Evolutionary conservation across 2,113 vertebrate species (phyloP).

Genomic region (Azemiops feae): DNA sequence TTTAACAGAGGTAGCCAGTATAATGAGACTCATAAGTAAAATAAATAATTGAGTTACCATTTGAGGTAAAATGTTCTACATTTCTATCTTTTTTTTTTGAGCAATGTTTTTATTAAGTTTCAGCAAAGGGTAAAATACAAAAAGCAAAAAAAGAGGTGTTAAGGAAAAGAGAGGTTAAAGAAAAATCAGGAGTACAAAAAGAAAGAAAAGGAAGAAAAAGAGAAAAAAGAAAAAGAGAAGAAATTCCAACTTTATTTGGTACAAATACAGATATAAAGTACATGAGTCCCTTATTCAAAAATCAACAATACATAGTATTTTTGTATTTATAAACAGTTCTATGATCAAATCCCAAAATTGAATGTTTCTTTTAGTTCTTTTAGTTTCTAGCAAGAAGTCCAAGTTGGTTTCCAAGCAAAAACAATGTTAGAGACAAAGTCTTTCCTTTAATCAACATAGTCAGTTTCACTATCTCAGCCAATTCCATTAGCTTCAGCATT

Average conservation of each 20-base stretch:
- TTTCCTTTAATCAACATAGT: not conserved
- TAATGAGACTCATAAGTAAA: not conserved
- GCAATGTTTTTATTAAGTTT: not conserved
- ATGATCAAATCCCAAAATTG: not conserved
- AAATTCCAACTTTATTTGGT: not conserved
- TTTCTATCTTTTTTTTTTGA: not conserved
- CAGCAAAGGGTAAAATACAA: not conserved
- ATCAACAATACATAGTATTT: not conserved
- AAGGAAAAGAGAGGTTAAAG: not conserved
- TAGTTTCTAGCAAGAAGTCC: not conserved
- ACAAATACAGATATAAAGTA: not conserved
- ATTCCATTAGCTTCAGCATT: not conserved
- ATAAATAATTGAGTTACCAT: not conserved
- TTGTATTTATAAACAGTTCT: not conserved
- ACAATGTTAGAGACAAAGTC: not conserved
- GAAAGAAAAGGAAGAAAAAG: not conserved
- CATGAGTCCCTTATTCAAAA: not conserved
- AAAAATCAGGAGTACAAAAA: not conserved
- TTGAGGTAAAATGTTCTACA: not conserved
- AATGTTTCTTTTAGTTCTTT: not conserved
- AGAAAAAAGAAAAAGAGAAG: not conserved
- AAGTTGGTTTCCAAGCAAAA: not conserved
- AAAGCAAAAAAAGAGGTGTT: not conserved
- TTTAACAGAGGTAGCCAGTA: not conserved
- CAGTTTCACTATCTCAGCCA: not conserved